phyloP scores from a whole-genome alignment of 1,140 invertebrate genomes.

The Thalassaphorura encarpata region DNA sequence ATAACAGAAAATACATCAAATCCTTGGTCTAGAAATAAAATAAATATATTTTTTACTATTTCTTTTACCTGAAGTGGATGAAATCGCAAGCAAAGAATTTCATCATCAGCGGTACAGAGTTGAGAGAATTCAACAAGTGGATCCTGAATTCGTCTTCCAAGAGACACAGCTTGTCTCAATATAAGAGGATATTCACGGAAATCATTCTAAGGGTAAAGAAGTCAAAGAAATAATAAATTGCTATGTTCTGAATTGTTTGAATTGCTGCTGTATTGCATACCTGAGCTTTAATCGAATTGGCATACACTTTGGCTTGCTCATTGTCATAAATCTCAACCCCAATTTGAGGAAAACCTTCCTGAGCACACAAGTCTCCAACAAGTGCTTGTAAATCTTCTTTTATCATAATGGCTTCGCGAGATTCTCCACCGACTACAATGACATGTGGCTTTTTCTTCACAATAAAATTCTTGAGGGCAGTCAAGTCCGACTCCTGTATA shows the following conservation, averaged over 20 bases:
- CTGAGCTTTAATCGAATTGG: slow-evolving; percentile 77
- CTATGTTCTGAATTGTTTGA: neutral
- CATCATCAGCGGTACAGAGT: slow-evolving; percentile 49
- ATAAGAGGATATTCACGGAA: slow-evolving; percentile 37
- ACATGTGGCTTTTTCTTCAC: slow-evolving; percentile 85
- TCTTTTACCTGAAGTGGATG: slow-evolving; percentile 45
- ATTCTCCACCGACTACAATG: slow-evolving; percentile 81
- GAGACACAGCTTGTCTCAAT: slow-evolving; percentile 63
- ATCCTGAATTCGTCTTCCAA: slow-evolving; percentile 87
- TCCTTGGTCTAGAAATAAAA: neutral
- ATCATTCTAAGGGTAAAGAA: slow-evolving; percentile 50
- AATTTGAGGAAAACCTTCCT: slow-evolving; percentile 79
- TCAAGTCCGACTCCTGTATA: slow-evolving; percentile 63
- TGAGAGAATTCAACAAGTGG: slow-evolving; percentile 92
- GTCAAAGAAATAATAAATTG: too few relatives aligned
- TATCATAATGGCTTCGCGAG: slow-evolving; percentile 73
- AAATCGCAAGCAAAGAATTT: slow-evolving; percentile 49
- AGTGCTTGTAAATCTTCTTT: slow-evolving; percentile 72
- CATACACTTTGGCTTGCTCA: slow-evolving; percentile 79
- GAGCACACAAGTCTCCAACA: slow-evolving; percentile 61
- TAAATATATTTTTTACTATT: neutral
- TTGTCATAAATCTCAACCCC: slow-evolving; percentile 88
- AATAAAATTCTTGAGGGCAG: slow-evolving; percentile 75
- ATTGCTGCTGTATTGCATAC: slow-evolving; percentile 38
- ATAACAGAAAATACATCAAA: neutral